phyloP scores from a whole-genome alignment of 2,113 vertebrate species.

The Actenoides hombroni region DNA sequence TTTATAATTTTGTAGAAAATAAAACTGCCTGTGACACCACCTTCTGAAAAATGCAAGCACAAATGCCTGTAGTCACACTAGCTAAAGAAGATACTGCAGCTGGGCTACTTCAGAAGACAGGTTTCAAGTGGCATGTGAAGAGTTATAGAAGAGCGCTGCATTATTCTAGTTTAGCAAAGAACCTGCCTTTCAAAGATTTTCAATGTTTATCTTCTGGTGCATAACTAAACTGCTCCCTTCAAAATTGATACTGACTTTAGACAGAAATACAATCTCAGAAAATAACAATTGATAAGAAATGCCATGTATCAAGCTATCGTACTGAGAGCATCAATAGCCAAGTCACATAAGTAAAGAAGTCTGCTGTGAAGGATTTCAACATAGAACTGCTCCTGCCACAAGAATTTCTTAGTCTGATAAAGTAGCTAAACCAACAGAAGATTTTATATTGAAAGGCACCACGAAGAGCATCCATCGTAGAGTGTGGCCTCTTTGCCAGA shows the following conservation, averaged over 20 bases:
- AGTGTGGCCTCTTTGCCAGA: not conserved
- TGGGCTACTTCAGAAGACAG: not conserved
- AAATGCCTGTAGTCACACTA: not conserved
- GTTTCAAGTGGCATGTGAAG: not conserved
- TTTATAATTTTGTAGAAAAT: not conserved
- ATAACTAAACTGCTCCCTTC: constrained; percentile 17
- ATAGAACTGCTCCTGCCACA: not conserved
- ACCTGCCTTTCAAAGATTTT: not conserved
- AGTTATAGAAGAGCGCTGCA: not conserved
- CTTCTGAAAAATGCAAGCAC: not conserved
- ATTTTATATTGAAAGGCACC: not conserved
- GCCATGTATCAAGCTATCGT: not conserved
- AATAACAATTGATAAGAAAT: not conserved
- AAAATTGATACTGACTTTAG: not conserved
- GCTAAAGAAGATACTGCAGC: not conserved
- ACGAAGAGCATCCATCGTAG: not conserved
- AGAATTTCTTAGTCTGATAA: not conserved
- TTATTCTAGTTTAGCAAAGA: not conserved
- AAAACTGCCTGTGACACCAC: not conserved
- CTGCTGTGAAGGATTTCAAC: not conserved
- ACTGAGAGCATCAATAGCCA: not conserved
- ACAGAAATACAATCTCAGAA: not conserved
- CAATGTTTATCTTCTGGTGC: not conserved
- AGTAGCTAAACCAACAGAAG: not conserved
- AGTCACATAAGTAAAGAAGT: not conserved